A percentile compares a stretch with the other conserved stretches of the same genome.
Evolutionary conservation across 2,797 vertebrate genomes (phyloP).

Genomic region (Molossus alvarezi): DNA sequence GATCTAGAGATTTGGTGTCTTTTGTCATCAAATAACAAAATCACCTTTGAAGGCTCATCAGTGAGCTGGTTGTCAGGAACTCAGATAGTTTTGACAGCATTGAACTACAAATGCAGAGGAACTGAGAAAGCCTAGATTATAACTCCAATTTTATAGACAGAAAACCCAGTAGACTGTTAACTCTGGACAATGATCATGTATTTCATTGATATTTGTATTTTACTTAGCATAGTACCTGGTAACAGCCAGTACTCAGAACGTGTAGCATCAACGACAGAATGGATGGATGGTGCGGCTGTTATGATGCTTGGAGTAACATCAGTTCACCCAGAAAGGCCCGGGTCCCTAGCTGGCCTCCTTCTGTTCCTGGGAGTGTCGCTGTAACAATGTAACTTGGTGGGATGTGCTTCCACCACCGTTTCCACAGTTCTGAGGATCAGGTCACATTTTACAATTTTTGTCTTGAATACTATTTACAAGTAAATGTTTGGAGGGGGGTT

Average conservation of each 20-base stretch:
- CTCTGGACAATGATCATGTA: background rate
- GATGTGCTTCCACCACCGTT: no score
- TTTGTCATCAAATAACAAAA: background rate
- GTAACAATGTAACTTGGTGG: no score
- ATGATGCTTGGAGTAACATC: no score
- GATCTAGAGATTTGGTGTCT: background rate
- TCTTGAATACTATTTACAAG: no score
- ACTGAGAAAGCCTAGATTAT: constrained; percentile 6
- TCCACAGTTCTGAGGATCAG: no score
- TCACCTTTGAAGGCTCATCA: background rate
- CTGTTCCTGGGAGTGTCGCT: no score
- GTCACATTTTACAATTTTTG: no score
- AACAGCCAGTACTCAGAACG: constrained; percentile 7
- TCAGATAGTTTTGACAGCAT: background rate
- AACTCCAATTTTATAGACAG: background rate
- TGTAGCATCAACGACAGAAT: no score
- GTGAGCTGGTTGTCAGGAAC: background rate
- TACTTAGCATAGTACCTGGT: no score
- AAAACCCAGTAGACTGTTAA: background rate
- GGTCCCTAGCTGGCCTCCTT: no score
- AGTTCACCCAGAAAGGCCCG: no score
- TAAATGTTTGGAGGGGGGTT: background rate
- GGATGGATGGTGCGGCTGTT: no score
- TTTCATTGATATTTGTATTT: constrained; percentile 40
- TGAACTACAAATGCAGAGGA: background rate